Percentiles rank a stretch among this genome's conserved stretches.
phyloP scores from a whole-genome alignment of 2,888 invertebrate genomes.

The Pandemis corylana region DNA sequence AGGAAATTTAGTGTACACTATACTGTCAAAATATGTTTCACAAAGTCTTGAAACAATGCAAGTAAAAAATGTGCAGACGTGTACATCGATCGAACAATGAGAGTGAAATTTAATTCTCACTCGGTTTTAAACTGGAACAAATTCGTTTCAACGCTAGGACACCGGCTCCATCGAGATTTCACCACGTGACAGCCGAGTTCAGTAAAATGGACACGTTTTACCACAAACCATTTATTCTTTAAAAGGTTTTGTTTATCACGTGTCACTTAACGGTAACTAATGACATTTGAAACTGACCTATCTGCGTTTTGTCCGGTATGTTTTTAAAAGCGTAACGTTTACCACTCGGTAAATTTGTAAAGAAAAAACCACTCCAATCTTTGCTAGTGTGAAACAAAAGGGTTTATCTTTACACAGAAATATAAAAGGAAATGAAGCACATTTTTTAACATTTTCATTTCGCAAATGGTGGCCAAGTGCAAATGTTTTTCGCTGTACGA shows the following conservation, averaged over 20 bases:
- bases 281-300: slow-evolving; percentile 39
- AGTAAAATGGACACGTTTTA: slow-evolving; percentile 29
- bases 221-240: slow-evolving; percentile 28
- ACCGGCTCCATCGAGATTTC: slow-evolving; percentile 13
- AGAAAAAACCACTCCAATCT: slow-evolving; percentile 17
- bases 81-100: neutral
- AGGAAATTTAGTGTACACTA: neutral
- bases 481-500: slow-evolving; percentile 42
- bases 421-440: slow-evolving; percentile 23
- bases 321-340: slow-evolving; percentile 19
- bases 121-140: slow-evolving; percentile 20
- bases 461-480: slow-evolving; percentile 40
- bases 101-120: slow-evolving; percentile 21
- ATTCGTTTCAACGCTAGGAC: slow-evolving; percentile 31
- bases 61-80: neutral
- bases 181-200: slow-evolving; percentile 18
- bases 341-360: slow-evolving; percentile 9
- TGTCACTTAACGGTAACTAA: slow-evolving; percentile 41
- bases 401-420: slow-evolving; percentile 16
- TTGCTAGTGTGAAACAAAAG: slow-evolving; percentile 15
- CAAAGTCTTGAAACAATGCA: neutral
- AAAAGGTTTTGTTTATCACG: slow-evolving; percentile 38
- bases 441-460: slow-evolving; percentile 35
- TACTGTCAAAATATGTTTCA: too few relatives aligned
- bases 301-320: neutral